These are phyloP conservation scores for Paralichthys olivaceus DNA, from an alignment of 2,113 vertebrate genomes.

Conservation along the genomic window DNA sequence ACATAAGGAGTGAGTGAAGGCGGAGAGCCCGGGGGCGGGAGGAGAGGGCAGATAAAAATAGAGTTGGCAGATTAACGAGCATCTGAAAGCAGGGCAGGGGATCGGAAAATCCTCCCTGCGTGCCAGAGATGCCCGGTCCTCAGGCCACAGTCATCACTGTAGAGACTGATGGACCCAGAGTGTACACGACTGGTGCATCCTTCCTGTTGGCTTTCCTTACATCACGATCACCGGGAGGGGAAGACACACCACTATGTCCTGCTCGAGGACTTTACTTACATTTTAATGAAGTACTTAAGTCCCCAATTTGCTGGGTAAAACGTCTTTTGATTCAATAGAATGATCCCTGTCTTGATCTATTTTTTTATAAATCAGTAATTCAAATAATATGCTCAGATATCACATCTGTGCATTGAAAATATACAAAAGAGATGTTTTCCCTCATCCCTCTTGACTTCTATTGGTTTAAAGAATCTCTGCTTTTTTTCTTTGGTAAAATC, in stretches of 20 bases:
- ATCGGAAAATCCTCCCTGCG: slow-evolving; percentile 79
- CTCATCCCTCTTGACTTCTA: background rate
- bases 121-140: slow-evolving; percentile 69
- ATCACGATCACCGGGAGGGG: slow-evolving; percentile 17
- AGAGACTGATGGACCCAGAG: slow-evolving; percentile 28
- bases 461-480: background rate
- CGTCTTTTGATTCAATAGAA: background rate
- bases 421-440: background rate
- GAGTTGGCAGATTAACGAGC: slow-evolving; percentile 82
- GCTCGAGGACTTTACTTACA: background rate
- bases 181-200: slow-evolving; percentile 30
- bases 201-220: slow-evolving; percentile 46
- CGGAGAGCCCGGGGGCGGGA: slow-evolving; percentile 59
- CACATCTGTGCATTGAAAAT: background rate
- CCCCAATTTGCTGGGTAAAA: background rate
- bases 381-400: background rate
- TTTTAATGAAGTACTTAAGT: background rate
- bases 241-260: background rate
- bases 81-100: slow-evolving; percentile 81
- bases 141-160: slow-evolving; percentile 41
- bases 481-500: slow-evolving; percentile 2
- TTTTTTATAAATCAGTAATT: background rate
- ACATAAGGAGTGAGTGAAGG: slow-evolving; percentile 63
- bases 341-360: background rate
- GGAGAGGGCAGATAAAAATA: slow-evolving; percentile 80